Conservation (phyloP, 2,113 vertebrate species). For the Malurus elegans region DNA sequence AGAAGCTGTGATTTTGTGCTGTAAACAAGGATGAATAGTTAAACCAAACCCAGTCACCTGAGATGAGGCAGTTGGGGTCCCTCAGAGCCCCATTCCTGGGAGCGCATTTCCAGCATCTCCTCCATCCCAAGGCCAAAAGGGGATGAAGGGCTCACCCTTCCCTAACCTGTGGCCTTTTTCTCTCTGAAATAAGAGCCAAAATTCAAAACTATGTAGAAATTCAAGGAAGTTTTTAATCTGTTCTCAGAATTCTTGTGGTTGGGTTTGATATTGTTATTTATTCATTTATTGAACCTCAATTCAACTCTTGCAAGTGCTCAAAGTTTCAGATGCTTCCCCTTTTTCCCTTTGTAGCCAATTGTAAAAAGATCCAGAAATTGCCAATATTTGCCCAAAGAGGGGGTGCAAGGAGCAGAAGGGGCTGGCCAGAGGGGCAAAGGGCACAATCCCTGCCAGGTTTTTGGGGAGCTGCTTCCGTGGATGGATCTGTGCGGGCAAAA, state of each 20-base stretch:
- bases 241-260: background rate
- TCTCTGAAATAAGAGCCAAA: background rate
- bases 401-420: background rate
- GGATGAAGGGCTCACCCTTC: background rate
- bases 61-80: fast-evolving
- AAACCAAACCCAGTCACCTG: background rate
- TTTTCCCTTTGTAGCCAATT: background rate
- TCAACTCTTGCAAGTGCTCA: background rate
- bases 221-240: background rate
- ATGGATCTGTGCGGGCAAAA: background rate
- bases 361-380: background rate
- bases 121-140: background rate
- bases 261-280: background rate
- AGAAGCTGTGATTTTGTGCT: background rate
- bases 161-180: background rate
- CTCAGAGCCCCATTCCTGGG: background rate
- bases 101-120: background rate
- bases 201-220: background rate
- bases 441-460: background rate
- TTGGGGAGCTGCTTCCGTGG: background rate
- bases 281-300: background rate
- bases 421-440: background rate
- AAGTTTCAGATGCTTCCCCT: background rate
- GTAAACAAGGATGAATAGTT: background rate
- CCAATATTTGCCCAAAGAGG: fast-evolving